Percentiles rank a stretch among this genome's conserved stretches.
Conservation (phyloP, 2,113 vertebrate species). For the Anthoscopus minutus region DNA sequence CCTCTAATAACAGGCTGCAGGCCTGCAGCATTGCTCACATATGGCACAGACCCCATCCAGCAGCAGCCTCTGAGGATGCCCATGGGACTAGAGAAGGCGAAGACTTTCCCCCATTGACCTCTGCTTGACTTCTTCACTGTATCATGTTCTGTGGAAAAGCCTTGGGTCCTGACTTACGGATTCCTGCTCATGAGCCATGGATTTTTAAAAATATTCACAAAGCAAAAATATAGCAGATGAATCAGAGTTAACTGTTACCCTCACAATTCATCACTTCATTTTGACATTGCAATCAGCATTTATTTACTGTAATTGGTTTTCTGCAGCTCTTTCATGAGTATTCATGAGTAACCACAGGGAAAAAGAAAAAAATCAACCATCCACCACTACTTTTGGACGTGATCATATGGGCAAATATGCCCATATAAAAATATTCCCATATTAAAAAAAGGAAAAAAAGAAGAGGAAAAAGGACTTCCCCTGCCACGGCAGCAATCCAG, state of each 20-base stretch:
- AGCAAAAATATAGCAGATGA: background rate
- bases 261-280: background rate
- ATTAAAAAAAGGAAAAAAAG: background rate
- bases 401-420: background rate
- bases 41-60: background rate
- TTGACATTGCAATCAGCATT: background rate
- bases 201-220: background rate
- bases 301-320: background rate
- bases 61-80: background rate
- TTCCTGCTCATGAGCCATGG: background rate
- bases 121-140: background rate
- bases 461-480: background rate
- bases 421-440: background rate
- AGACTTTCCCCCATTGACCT: background rate
- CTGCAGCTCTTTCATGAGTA: background rate
- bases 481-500: fast-evolving
- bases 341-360: background rate
- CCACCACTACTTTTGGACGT: background rate
- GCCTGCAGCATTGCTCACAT: background rate
- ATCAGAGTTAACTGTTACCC: background rate
- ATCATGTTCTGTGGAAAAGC: background rate
- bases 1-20: background rate
- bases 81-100: background rate
- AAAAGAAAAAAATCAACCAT: background rate
- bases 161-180: background rate